Conservation (phyloP, 1,140 invertebrate species). For the Bombyx mori region DNA sequence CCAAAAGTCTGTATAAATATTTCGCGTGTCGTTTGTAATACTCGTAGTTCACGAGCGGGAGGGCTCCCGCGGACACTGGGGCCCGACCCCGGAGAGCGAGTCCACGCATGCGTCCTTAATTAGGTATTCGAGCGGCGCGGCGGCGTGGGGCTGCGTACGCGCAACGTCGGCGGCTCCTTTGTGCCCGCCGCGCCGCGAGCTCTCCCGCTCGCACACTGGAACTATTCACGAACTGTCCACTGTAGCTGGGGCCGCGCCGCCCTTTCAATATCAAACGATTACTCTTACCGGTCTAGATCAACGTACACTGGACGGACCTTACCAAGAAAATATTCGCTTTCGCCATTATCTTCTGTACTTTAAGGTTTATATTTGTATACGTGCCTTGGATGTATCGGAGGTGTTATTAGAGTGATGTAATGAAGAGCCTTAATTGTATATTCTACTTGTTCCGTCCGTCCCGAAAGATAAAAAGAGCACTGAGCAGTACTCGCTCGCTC, state of each 20-base stretch:
- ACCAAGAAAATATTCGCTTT: constrained; percentile 21
- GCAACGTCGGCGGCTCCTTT: constrained; percentile 55
- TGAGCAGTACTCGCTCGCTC: background rate
- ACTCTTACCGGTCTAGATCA: constrained; percentile 26
- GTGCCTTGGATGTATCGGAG: constrained; percentile 34
- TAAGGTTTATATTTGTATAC: constrained; percentile 11
- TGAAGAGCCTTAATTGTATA: constrained; percentile 66
- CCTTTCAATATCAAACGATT: constrained; percentile 57
- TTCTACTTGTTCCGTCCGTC: constrained; percentile 46
- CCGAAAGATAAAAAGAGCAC: constrained; percentile 51
- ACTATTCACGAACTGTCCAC: constrained; percentile 51
- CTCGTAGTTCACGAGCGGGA: too few species aligned
- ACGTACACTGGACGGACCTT: constrained; percentile 28
- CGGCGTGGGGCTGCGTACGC: constrained; percentile 62
- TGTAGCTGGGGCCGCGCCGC: constrained; percentile 17
- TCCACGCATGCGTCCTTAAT: constrained; percentile 69
- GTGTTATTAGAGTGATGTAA: constrained; percentile 68
- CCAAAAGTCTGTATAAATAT: too few species aligned
- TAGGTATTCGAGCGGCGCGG: constrained; percentile 66
- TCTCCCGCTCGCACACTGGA: constrained; percentile 57
- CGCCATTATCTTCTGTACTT: constrained; percentile 14
- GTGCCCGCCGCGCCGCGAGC: constrained; percentile 32
- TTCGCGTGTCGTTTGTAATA: too few species aligned
- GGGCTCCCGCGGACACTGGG: constrained; percentile 10
- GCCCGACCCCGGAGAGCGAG: constrained; percentile 34